Evolutionary conservation across 2,113 vertebrate genomes (phyloP).

Genomic region (Paedocypris sp.): DNA sequence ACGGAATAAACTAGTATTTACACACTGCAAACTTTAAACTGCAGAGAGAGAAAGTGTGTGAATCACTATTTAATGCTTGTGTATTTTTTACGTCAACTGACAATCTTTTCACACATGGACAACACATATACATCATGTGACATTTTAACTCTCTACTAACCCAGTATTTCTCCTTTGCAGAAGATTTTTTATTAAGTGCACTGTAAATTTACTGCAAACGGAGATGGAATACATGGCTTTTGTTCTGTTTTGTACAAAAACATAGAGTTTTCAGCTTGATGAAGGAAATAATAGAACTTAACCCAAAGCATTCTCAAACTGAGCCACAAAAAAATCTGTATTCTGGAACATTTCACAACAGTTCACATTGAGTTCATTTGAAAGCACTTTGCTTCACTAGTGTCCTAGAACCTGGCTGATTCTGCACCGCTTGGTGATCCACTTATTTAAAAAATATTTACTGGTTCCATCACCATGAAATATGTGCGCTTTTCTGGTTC

Average conservation of each 20-base stretch:
- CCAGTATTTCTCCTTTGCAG: background rate
- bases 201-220: conserved; percentile 10
- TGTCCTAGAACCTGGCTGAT: background rate
- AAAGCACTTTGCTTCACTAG: background rate
- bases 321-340: conserved; percentile 8
- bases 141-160: background rate
- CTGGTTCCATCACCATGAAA: background rate
- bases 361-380: background rate
- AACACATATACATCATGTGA: background rate
- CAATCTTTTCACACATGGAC: background rate
- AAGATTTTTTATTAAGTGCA: conserved; percentile 7
- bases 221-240: background rate
- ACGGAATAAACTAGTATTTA: conserved; percentile 56
- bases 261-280: background rate
- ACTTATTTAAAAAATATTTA: too few relatives aligned
- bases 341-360: background rate
- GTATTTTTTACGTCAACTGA: background rate
- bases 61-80: background rate
- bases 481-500: background rate
- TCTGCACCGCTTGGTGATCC: too few relatives aligned
- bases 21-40: conserved; percentile 12
- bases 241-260: background rate
- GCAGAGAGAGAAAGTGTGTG: background rate
- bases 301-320: background rate
- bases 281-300: background rate